Percentiles rank a stretch among this genome's conserved stretches.
These are phyloP conservation scores for Dendrolimus punctatus DNA, from an alignment of 1,140 invertebrate species.

Conservation along the genomic window DNA sequence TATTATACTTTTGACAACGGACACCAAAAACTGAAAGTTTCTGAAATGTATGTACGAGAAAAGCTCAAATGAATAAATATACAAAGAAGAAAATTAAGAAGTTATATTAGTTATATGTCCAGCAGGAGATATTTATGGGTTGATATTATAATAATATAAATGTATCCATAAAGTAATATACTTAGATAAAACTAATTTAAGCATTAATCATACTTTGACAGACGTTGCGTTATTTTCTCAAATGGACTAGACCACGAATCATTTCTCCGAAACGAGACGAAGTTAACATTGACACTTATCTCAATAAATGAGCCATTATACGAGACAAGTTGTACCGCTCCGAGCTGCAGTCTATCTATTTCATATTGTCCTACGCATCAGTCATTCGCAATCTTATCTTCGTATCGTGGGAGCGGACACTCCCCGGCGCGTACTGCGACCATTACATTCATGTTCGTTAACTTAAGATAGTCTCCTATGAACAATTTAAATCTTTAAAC, in stretches of 20 bases:
- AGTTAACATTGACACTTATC: constrained; percentile 50
- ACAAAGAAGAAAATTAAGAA: too few species aligned
- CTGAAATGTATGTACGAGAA: too few species aligned
- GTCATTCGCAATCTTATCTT: constrained; percentile 64
- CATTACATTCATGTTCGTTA: constrained; percentile 36
- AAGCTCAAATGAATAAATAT: too few species aligned
- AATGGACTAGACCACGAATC: constrained; percentile 16
- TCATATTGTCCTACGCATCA: constrained; percentile 66
- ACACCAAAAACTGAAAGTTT: too few species aligned
- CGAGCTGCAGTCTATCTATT: constrained; percentile 57
- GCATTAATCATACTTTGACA: too few species aligned
- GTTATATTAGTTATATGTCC: too few species aligned
- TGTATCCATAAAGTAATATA: too few species aligned
- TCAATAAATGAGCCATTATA: constrained; percentile 61
- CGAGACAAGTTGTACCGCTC: constrained; percentile 36
- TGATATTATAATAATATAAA: too few species aligned
- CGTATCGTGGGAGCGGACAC: constrained; percentile 59
- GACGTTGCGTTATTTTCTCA: constrained; percentile 25
- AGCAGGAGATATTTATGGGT: too few species aligned
- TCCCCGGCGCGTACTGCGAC: constrained; percentile 29
- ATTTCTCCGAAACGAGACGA: constrained; percentile 30
- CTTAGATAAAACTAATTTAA: too few species aligned
- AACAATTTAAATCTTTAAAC: too few species aligned
- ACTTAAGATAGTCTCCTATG: neutral
- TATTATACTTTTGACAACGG: too few species aligned